These are phyloP conservation scores for Bombylius discolor DNA, from an alignment of 2,888 invertebrate genomes.

Conservation along the genomic window DNA sequence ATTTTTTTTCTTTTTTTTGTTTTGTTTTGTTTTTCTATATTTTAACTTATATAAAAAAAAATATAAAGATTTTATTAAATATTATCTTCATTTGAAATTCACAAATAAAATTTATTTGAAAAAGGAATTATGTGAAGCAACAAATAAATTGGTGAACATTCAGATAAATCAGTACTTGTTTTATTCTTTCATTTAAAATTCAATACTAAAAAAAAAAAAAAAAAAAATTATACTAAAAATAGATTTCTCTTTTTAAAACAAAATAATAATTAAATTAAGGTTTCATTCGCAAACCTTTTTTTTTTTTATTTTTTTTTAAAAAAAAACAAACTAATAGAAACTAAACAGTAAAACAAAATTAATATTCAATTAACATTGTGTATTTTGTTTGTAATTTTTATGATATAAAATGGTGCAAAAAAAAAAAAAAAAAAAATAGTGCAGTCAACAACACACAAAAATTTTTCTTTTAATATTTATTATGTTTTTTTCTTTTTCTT, in stretches of 20 bases:
- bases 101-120: neutral
- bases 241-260: neutral
- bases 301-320: too few species aligned
- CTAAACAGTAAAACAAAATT: too few species aligned
- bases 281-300: too few species aligned
- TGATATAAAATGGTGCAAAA: conserved; percentile 10
- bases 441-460: conserved; percentile 20
- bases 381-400: neutral
- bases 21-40: too few species aligned
- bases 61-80: too few species aligned
- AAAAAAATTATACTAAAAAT: neutral
- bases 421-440: conserved; percentile 5
- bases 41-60: too few species aligned
- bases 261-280: too few species aligned
- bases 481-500: neutral
- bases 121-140: neutral
- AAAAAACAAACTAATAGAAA: too few species aligned
- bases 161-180: neutral
- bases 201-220: conserved; percentile 1
- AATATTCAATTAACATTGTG: too few species aligned
- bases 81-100: too few species aligned
- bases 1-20: too few species aligned
- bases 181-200: neutral
- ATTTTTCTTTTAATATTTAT: conserved; percentile 5
- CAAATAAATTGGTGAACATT: conserved; percentile 6